Percentiles rank a stretch among this genome's conserved stretches.
phyloP scores from a whole-genome alignment of 2,888 invertebrate species.

The Operophtera brumata region DNA sequence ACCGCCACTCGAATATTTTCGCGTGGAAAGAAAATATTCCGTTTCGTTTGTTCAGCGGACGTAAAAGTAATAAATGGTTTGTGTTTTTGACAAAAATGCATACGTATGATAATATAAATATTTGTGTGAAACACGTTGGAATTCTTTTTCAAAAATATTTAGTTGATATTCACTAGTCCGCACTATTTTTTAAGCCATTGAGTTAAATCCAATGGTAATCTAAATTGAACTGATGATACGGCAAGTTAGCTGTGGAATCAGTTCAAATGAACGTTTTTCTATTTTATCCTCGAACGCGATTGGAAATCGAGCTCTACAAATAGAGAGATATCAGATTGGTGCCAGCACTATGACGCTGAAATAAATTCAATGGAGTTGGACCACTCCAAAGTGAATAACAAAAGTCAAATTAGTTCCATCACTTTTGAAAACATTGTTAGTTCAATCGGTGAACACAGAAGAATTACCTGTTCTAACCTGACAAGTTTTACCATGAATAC shows the following conservation, averaged over 20 bases:
- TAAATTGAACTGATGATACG: conserved; percentile 5
- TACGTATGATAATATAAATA: not conserved
- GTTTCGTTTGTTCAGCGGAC: conserved; percentile 13
- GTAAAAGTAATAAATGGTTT: conserved; percentile 14
- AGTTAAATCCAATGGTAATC: not conserved
- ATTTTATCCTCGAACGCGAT: conserved; percentile 15
- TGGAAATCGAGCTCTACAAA: conserved; percentile 20
- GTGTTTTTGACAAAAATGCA: conserved; percentile 3
- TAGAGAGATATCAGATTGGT: conserved; percentile 20
- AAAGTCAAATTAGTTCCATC: conserved; percentile 25
- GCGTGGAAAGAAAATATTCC: conserved; percentile 24
- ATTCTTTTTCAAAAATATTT: not conserved
- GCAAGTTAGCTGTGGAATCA: conserved; percentile 10
- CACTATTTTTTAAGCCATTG: not conserved
- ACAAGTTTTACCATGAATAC: not conserved
- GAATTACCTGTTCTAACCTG: not conserved
- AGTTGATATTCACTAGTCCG: not conserved
- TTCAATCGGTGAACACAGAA: conserved; percentile 1
- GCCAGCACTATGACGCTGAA: conserved; percentile 16
- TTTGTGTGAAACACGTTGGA: not conserved
- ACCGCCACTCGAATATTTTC: conserved; percentile 29
- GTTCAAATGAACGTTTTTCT: conserved; percentile 15
- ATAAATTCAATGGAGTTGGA: conserved; percentile 17
- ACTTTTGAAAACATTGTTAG: not conserved
- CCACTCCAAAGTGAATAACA: conserved; percentile 20